Evolutionary conservation across 2,113 vertebrate genomes (phyloP), one percentile per base, ranked within the genome.

Genomic region (Hippoglossus stenolepis): DNA sequence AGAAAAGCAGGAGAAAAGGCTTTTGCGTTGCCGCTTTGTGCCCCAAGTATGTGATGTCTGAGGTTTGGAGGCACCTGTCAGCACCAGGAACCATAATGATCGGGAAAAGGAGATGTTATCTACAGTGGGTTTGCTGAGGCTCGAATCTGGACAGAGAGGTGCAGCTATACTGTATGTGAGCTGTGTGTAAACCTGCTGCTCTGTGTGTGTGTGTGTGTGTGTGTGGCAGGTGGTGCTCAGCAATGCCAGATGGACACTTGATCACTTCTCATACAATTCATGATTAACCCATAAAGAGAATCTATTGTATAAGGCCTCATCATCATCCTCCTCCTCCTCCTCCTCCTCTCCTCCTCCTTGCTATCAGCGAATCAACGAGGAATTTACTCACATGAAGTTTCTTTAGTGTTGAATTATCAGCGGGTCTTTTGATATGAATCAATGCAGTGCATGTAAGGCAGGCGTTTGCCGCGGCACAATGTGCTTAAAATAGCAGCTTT

Each of bases 401-500:
- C 65, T 62, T 40, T 14, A 15, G 45, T 47, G 45, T 17, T 47
- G 45, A 47, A 66, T 70, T 20, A 45, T 69, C 6, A 7, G 17
- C 0, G 9, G 45, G 12, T 59, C 13, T 53, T 54, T 31, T 57
- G 10, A 11, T 77, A 20, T 26, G 15, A 47, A 56, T 69, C 63
- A 24, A 1, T 40, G 49, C 4, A 18, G 21, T 58, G 72, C 14
- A 18, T 70, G 38, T 77, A 23, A 67, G 1, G 0, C 59, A 66
- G 53, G 28, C 63, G 45, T 83, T 83, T 86, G 3, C 43, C 43
- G 12, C 43, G 13, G 40, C 83, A 54, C 58, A 68, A 58, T 61
- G 47, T 31, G 47, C 68, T 43, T 53, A 68, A 89, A 90, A 91
- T 85, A 89, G 85, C 68, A 70, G 75, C 77, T 79, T 84, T 68